Percentiles rank a stretch among this genome's conserved stretches.
phyloP scores from a whole-genome alignment of 2,888 invertebrate genomes.

The Geotrupes spiniger region DNA sequence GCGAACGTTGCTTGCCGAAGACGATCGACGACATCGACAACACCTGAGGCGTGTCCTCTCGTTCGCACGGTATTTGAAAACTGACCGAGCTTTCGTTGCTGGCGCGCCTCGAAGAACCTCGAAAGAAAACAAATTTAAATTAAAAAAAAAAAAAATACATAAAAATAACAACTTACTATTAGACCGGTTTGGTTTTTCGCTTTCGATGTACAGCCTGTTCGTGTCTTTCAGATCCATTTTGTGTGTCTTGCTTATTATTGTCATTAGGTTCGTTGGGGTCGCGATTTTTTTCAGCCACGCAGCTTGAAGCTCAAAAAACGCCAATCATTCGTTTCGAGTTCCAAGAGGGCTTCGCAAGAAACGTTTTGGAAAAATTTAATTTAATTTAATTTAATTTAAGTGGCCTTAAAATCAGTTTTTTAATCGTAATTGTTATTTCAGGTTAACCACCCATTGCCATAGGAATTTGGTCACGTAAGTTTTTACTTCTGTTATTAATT shows the following conservation, averaged over 20 bases:
- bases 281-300: background rate
- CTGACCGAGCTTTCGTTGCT: conserved; percentile 45
- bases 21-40: conserved; percentile 21
- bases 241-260: background rate
- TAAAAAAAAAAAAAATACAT: conserved; percentile 3
- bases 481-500: too few species aligned
- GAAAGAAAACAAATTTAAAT: conserved; percentile 11
- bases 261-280: background rate
- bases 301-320: too few species aligned
- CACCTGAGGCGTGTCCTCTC: conserved; percentile 35
- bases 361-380: too few species aligned
- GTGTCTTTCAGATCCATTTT: conserved; percentile 39
- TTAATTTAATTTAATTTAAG: too few species aligned
- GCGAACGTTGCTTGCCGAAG: conserved; percentile 34
- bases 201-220: conserved; percentile 43
- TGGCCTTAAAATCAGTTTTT: too few species aligned
- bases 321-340: too few species aligned
- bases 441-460: too few species aligned
- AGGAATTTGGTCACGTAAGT: too few species aligned
- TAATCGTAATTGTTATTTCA: too few species aligned
- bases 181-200: conserved; percentile 33
- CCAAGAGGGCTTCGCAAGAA: too few species aligned
- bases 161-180: too few species aligned
- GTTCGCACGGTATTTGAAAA: conserved; percentile 39
- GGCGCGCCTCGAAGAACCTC: conserved; percentile 42